Percentiles rank a stretch among this genome's conserved stretches.
These are phyloP conservation scores for Ochotona curzoniae DNA, from an alignment of 2,113 vertebrate genomes.

Conservation along the genomic window DNA sequence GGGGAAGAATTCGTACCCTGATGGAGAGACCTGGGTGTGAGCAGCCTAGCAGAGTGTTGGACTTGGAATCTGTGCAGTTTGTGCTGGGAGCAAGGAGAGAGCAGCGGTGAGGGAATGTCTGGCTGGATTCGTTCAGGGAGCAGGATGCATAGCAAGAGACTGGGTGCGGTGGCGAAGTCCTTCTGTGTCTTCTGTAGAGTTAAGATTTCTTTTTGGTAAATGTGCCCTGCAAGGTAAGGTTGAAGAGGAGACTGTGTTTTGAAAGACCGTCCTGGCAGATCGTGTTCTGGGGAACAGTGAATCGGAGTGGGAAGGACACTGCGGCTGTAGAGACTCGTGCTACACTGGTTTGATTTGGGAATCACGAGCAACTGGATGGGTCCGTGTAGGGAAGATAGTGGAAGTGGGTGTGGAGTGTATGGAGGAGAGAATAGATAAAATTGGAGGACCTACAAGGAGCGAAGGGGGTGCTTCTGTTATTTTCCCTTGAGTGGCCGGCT, in stretches of 20 bases:
- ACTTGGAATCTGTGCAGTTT: neutral
- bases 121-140: neutral
- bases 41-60: neutral
- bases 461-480: neutral
- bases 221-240: neutral
- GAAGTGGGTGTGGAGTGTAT: neutral
- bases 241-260: slow-evolving; percentile 26
- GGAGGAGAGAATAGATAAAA: neutral
- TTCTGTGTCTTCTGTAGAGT: neutral
- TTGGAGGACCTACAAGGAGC: neutral
- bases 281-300: neutral
- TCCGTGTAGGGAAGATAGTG: neutral
- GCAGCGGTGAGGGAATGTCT: neutral
- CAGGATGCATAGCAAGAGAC: neutral
- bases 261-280: neutral
- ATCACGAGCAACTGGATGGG: neutral
- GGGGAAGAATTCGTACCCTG: neutral
- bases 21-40: neutral
- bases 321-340: neutral
- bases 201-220: neutral
- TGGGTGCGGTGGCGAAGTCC: neutral
- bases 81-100: neutral
- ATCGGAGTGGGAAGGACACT: neutral
- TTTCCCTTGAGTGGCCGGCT: neutral
- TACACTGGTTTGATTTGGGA: neutral